A percentile compares a stretch with the other conserved stretches of the same genome.
Evolutionary conservation across 2,113 vertebrate species (phyloP).

Genomic region (Stegastes partitus): DNA sequence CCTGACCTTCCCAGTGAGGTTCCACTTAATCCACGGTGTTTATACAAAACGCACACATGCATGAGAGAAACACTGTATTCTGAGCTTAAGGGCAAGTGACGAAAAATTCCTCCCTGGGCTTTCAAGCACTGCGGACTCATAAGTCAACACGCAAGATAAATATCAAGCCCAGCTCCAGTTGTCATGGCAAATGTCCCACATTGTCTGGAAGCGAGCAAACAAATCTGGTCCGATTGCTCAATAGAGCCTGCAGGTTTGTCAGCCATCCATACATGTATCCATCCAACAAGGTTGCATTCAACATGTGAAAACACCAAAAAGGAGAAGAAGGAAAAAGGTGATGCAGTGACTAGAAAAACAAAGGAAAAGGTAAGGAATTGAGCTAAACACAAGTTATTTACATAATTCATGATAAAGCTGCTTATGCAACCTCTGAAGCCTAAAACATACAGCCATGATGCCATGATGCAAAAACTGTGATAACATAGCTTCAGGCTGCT

Average conservation of each 20-base stretch:
- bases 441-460: constrained; percentile 20
- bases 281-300: constrained; percentile 47
- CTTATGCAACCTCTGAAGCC: constrained; percentile 35
- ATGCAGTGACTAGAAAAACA: constrained; percentile 12
- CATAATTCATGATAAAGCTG: constrained; percentile 35
- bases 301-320: constrained; percentile 24
- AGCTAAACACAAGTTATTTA: constrained; percentile 2
- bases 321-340: constrained; percentile 13
- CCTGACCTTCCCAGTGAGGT: constrained; percentile 14
- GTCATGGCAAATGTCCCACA: constrained; percentile 80
- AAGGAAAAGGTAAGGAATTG: constrained; percentile 8
- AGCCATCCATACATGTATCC: constrained; percentile 64
- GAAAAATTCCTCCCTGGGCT: constrained; percentile 72
- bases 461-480: constrained; percentile 51
- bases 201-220: constrained; percentile 78
- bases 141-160: constrained; percentile 85
- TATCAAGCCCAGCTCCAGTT: constrained; percentile 78
- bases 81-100: constrained; percentile 67
- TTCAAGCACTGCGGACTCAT: constrained; percentile 61
- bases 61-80: constrained; percentile 57
- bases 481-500: constrained; percentile 63
- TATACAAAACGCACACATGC: constrained; percentile 52
- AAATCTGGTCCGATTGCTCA: constrained; percentile 83
- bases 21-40: constrained; percentile 33
- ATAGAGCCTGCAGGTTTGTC: constrained; percentile 73